A percentile compares a stretch with the other conserved stretches of the same genome.
Evolutionary conservation across 2,888 invertebrate genomes (phyloP).

Genomic region (Catonia carolina): DNA sequence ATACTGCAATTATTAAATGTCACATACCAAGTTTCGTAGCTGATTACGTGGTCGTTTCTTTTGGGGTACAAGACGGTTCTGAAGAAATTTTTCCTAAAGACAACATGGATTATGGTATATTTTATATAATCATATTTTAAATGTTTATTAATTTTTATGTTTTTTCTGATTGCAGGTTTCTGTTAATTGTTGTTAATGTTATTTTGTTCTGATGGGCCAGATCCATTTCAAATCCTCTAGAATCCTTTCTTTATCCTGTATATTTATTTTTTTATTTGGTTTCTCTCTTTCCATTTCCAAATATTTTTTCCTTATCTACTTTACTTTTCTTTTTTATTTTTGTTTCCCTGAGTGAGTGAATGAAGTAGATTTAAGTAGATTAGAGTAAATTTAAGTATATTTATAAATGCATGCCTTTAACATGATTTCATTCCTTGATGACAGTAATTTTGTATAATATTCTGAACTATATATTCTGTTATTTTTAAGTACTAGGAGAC

Average conservation of each 20-base stretch:
- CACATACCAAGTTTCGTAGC: slow-evolving; percentile 90
- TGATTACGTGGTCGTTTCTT: slow-evolving; percentile 77
- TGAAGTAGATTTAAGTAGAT: too few species aligned
- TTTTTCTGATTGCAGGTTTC: slow-evolving; percentile 11
- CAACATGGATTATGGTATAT: slow-evolving; percentile 42
- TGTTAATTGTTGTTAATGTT: background rate
- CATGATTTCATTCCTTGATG: too few species aligned
- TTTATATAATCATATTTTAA: slow-evolving; percentile 5
- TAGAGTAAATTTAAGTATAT: too few species aligned
- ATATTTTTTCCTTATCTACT: too few species aligned
- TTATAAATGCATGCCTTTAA: too few species aligned
- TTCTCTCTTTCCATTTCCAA: background rate
- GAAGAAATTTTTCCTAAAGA: slow-evolving; percentile 44
- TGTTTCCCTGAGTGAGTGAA: slow-evolving; percentile 21
- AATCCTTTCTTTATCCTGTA: background rate
- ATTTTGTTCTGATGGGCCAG: slow-evolving; percentile 17
- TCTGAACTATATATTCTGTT: too few species aligned
- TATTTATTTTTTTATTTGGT: slow-evolving; percentile 7
- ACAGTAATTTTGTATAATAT: too few species aligned
- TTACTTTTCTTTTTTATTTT: background rate
- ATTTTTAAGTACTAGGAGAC: too few species aligned
- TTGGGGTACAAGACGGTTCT: slow-evolving; percentile 77
- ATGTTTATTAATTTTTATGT: background rate
- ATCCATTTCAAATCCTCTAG: slow-evolving; percentile 9
- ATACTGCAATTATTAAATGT: slow-evolving; percentile 87